Conservation (phyloP, 2,113 vertebrate genomes). For the Chrysochloris asiatica region DNA sequence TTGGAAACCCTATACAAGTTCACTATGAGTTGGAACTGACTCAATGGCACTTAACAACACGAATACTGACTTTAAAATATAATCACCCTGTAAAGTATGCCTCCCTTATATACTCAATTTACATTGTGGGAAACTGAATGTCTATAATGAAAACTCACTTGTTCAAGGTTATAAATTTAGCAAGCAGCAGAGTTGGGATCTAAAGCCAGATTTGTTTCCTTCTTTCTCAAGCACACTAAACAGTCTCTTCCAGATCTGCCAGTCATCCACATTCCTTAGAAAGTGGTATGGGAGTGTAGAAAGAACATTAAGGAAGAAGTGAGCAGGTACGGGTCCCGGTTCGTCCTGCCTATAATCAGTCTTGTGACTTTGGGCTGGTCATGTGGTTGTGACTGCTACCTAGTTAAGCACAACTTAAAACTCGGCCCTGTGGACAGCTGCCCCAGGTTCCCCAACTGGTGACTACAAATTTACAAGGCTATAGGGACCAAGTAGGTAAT, state of each 20-base stretch:
- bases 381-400: neutral
- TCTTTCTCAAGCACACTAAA: neutral
- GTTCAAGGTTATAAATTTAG: neutral
- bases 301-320: neutral
- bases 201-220: neutral
- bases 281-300: neutral
- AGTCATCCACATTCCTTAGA: neutral
- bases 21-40: no score
- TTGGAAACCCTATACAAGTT: no score
- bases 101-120: neutral
- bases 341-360: neutral
- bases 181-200: neutral
- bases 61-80: conserved; percentile 2
- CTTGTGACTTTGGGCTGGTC: neutral
- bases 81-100: neutral
- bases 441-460: neutral
- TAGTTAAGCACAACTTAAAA: neutral
- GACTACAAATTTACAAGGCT: neutral
- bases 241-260: neutral
- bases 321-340: neutral
- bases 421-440: neutral
- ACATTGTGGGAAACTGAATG: neutral
- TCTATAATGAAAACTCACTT: neutral
- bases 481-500: neutral
- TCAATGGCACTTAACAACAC: no score